These are phyloP conservation scores for Halcyon leucocephala DNA, from an alignment of 2,797 vertebrate species.

Conservation along the genomic window DNA sequence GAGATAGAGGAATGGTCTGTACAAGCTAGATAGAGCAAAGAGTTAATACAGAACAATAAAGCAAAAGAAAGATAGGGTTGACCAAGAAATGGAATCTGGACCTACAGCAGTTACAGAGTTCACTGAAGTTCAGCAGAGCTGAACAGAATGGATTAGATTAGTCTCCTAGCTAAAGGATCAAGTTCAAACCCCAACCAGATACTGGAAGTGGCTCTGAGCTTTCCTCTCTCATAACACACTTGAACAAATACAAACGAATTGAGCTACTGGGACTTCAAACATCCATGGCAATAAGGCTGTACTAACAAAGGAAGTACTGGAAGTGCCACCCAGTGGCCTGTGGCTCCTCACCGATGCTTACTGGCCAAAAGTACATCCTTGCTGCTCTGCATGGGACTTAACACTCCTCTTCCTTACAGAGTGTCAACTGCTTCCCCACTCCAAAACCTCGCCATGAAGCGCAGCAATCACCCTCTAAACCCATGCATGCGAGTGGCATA, in stretches of 20 bases:
- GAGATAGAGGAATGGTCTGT: not conserved
- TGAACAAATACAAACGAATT: not conserved
- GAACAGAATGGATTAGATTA: not conserved
- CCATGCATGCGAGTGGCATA: not conserved
- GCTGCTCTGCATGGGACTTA: not conserved
- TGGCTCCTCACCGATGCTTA: not conserved
- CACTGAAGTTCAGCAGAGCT: not conserved
- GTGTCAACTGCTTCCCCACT: not conserved
- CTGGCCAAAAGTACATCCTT: not conserved
- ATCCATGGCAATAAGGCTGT: not conserved
- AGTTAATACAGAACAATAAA: slow-evolving; percentile 35
- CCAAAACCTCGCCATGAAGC: not conserved
- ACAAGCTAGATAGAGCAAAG: not conserved
- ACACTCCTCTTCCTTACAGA: not conserved
- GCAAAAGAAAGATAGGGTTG: not conserved
- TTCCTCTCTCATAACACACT: not conserved
- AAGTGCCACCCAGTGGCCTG: slow-evolving; percentile 18
- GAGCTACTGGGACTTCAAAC: not conserved
- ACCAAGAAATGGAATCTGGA: not conserved
- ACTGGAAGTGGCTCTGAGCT: not conserved
- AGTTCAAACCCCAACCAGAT: not conserved
- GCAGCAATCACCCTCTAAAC: not conserved
- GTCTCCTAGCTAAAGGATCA: not conserved
- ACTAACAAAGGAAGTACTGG: not conserved
- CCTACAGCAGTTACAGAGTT: not conserved